These are phyloP conservation scores for Pseudanteris insignis DNA, from an alignment of 2,888 invertebrate genomes.

Conservation along the genomic window DNA sequence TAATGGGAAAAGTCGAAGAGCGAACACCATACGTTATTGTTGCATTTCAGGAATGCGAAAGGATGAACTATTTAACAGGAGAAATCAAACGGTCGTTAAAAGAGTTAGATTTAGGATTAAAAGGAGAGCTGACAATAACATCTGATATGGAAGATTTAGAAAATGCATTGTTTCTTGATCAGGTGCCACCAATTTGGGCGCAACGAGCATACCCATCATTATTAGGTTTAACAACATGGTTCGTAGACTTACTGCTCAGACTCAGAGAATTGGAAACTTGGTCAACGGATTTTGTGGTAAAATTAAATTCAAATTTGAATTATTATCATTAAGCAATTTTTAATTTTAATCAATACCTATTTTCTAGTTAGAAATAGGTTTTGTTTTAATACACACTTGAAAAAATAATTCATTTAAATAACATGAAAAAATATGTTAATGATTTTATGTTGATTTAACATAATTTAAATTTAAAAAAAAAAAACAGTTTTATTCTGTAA, in stretches of 20 bases:
- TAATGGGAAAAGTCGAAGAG: constrained; percentile 95
- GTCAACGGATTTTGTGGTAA: constrained; percentile 93
- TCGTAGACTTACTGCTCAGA: constrained; percentile 86
- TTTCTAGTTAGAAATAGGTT: no score
- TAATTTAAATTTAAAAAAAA: no score
- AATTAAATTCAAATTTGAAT: no score
- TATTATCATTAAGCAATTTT: no score
- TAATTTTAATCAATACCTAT: no score
- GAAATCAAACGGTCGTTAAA: constrained; percentile 91
- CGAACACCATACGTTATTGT: constrained; percentile 96
- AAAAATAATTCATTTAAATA: no score
- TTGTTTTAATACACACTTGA: no score
- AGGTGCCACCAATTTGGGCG: constrained; percentile 90
- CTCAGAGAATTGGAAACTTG: constrained; percentile 91
- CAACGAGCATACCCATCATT: constrained; percentile 91
- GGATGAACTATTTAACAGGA: constrained; percentile 92
- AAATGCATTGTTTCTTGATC: constrained; percentile 91
- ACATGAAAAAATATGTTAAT: no score
- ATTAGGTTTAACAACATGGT: constrained; percentile 89
- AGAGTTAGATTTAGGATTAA: constrained; percentile 92
- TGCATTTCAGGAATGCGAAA: constrained; percentile 93
- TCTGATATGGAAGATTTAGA: constrained; percentile 96
- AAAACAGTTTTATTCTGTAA: no score
- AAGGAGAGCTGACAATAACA: constrained; percentile 96
- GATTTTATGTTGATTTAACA: no score